These are phyloP conservation scores for Theocolax elegans DNA, from an alignment of 1,140 invertebrate species.

Conservation along the genomic window DNA sequence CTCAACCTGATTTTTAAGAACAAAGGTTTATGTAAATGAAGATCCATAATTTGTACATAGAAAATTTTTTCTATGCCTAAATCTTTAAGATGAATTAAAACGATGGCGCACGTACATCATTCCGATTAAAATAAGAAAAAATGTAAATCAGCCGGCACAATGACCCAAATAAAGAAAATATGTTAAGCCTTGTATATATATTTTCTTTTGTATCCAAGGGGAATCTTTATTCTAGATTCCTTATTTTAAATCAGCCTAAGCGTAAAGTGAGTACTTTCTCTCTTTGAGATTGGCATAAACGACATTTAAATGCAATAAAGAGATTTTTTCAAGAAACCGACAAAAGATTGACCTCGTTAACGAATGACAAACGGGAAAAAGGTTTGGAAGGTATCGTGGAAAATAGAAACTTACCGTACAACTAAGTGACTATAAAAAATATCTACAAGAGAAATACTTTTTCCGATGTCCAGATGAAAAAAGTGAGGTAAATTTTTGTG, in stretches of 20 bases:
- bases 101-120: too few species aligned
- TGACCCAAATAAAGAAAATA: background rate
- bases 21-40: too few species aligned
- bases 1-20: too few species aligned
- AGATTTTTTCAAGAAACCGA: slow-evolving; percentile 9
- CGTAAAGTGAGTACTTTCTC: slow-evolving; percentile 22
- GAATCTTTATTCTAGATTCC: slow-evolving; percentile 11
- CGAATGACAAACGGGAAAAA: background rate
- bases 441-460: background rate
- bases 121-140: slow-evolving; percentile 1
- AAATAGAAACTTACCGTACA: slow-evolving; percentile 4
- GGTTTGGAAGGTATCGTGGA: background rate
- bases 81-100: too few species aligned
- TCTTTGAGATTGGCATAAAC: slow-evolving; percentile 1
- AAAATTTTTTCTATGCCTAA: too few species aligned
- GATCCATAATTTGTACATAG: too few species aligned
- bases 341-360: slow-evolving; percentile 16
- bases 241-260: slow-evolving; percentile 9
- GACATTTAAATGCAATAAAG: slow-evolving; percentile 28
- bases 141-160: background rate
- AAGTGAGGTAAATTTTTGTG: background rate
- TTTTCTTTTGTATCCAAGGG: slow-evolving; percentile 34
- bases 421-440: background rate
- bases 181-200: too few species aligned
- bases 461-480: background rate